Percentiles rank a stretch among this genome's conserved stretches.
Conservation (phyloP, 2,113 vertebrate species). For the Anser brachyrhynchus region DNA sequence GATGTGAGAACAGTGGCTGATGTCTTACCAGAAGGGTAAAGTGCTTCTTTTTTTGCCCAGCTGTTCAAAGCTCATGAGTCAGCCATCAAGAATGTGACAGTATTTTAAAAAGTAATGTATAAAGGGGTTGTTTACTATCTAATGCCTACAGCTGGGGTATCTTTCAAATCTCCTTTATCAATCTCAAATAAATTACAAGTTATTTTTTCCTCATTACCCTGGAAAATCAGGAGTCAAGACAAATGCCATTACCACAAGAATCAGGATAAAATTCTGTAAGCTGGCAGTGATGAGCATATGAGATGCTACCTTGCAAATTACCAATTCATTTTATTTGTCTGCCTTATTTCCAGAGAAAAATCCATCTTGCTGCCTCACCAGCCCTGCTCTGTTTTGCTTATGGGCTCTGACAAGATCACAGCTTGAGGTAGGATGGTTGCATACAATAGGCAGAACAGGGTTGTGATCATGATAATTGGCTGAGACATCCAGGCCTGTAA, state of each 20-base stretch:
- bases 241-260: background rate
- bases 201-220: background rate
- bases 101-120: background rate
- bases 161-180: background rate
- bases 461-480: slow-evolving; percentile 27
- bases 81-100: background rate
- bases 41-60: background rate
- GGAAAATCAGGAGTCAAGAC: background rate
- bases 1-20: background rate
- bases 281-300: background rate
- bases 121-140: background rate
- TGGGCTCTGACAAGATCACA: slow-evolving; percentile 34
- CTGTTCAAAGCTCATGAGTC: background rate
- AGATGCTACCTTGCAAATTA: background rate
- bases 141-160: background rate
- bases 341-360: slow-evolving; percentile 24
- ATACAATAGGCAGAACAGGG: background rate
- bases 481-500: slow-evolving; percentile 11
- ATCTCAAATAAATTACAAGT: background rate
- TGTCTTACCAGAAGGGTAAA: background rate
- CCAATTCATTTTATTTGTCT: background rate
- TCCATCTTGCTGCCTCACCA: background rate
- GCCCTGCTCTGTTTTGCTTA: background rate
- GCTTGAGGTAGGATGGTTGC: background rate
- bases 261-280: background rate